phyloP scores from a whole-genome alignment of 2,113 vertebrate species.

The Gymnarchus niloticus region DNA sequence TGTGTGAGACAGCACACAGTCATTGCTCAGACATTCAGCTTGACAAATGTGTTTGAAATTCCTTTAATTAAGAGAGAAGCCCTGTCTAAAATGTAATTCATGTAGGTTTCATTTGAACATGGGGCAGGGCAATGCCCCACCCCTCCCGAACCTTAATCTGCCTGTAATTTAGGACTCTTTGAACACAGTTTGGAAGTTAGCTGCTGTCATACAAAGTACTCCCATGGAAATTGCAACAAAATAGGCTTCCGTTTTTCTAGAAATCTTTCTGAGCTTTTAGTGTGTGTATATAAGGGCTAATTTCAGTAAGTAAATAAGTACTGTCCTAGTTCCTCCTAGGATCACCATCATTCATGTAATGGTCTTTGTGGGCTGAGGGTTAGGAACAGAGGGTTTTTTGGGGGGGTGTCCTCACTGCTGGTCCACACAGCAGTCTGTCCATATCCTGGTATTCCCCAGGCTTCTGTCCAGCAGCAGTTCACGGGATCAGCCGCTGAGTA shows the following conservation, averaged over 20 bases:
- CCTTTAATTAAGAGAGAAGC: neutral
- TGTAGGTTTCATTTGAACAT: neutral
- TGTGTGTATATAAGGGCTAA: neutral
- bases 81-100: neutral
- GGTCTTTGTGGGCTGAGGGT: neutral
- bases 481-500: neutral
- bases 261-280: neutral
- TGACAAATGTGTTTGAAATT: constrained; percentile 8
- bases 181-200: neutral
- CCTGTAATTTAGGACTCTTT: neutral
- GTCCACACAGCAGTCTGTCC: too few relatives aligned
- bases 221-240: neutral
- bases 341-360: too few relatives aligned
- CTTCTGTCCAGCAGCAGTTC: neutral
- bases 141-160: neutral
- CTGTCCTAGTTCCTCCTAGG: neutral
- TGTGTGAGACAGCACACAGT: neutral
- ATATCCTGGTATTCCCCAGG: too few relatives aligned
- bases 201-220: neutral
- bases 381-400: neutral
- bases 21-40: neutral
- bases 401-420: neutral
- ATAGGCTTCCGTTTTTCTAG: neutral
- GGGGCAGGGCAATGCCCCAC: neutral
- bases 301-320: neutral